These are phyloP conservation scores for Muntiacus muntjak DNA, from an alignment of 2,113 vertebrate genomes.

Conservation along the genomic window DNA sequence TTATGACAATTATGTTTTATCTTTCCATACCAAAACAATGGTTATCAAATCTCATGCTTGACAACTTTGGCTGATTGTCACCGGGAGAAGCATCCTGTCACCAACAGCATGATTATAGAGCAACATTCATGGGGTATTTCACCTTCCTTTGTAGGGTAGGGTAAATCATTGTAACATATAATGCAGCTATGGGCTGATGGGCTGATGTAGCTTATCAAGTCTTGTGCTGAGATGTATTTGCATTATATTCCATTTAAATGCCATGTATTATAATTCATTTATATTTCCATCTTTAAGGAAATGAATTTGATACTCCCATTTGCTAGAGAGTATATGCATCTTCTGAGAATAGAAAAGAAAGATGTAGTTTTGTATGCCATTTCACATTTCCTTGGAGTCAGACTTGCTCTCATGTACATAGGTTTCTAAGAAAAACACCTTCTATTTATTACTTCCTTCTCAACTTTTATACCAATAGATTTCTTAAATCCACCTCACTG, in stretches of 20 bases:
- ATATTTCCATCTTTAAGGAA: background rate
- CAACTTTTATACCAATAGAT: background rate
- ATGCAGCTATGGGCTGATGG: background rate
- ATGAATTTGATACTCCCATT: background rate
- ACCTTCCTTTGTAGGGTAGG: background rate
- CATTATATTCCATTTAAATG: slow-evolving; percentile 21
- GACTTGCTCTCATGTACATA: background rate
- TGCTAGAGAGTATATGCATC: background rate
- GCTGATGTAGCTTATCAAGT: background rate
- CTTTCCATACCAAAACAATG: slow-evolving; percentile 24
- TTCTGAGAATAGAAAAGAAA: background rate
- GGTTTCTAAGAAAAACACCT: background rate
- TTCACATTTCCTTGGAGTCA: background rate
- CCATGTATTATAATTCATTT: background rate
- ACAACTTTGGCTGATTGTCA: background rate
- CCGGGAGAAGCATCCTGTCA: background rate
- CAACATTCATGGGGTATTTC: background rate
- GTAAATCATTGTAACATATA: background rate
- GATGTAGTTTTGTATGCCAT: background rate
- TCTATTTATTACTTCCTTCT: background rate
- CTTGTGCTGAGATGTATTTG: background rate
- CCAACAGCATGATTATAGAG: background rate
- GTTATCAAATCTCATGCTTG: slow-evolving; percentile 44
- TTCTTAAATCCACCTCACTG: background rate
- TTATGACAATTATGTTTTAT: slow-evolving; percentile 12